phyloP scores from a whole-genome alignment of 1,140 invertebrate species.

The Philotrypesis tridentata region DNA sequence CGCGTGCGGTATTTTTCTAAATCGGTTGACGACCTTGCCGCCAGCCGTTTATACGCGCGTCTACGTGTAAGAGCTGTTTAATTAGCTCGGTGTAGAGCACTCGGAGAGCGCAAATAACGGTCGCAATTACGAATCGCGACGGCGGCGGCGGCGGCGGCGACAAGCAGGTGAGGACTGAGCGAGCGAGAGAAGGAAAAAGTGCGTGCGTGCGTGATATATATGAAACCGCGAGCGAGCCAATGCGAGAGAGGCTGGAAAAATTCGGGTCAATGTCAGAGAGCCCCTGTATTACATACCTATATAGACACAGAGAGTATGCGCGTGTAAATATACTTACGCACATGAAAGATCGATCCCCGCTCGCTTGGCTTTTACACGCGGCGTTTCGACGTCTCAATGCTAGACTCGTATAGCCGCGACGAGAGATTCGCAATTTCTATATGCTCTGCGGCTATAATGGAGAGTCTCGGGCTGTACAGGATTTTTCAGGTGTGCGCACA shows the following conservation, averaged over 20 bases:
- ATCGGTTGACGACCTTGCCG: not conserved
- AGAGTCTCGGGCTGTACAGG: too few species aligned
- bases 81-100: not conserved
- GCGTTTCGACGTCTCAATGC: conserved; percentile 56
- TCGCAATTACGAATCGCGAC: not conserved
- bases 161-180: not conserved
- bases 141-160: too few species aligned
- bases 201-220: not conserved
- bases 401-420: too few species aligned
- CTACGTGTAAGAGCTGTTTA: not conserved
- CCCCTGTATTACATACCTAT: too few species aligned
- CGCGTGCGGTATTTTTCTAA: not conserved
- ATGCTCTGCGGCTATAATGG: too few species aligned
- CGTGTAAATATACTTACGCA: too few species aligned
- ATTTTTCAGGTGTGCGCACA: too few species aligned
- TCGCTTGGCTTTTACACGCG: conserved; percentile 53
- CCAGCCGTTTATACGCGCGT: too few species aligned
- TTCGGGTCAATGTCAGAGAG: conserved; percentile 62
- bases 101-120: conserved; percentile 17
- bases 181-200: not conserved
- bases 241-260: conserved; percentile 51
- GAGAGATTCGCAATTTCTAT: conserved; percentile 53
- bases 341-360: conserved; percentile 19
- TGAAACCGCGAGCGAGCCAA: not conserved
- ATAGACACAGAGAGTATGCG: too few species aligned